Percentiles rank a stretch among this genome's conserved stretches.
phyloP scores from a whole-genome alignment of 2,888 invertebrate species.

The Mesopsocus fuscifrons region DNA sequence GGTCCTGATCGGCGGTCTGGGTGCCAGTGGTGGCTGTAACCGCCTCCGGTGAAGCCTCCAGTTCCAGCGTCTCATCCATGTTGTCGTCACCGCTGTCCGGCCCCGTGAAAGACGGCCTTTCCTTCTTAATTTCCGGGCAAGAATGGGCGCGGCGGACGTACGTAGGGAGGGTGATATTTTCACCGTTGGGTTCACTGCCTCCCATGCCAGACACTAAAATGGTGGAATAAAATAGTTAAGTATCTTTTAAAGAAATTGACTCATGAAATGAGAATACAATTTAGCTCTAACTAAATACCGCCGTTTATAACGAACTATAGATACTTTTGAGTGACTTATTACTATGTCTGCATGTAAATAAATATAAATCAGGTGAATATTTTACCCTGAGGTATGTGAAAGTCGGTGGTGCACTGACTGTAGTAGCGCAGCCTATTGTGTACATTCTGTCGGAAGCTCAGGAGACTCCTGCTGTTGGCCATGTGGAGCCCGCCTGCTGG shows the following conservation, averaged over 20 bases:
- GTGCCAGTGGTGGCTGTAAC: constrained; percentile 21
- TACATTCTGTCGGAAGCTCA: constrained; percentile 34
- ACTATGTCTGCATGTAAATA: too few relatives aligned
- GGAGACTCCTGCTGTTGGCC: constrained; percentile 35
- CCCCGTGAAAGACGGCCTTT: constrained; percentile 14
- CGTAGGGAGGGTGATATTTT: too few relatives aligned
- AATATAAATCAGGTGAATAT: too few relatives aligned
- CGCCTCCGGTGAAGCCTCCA: constrained; percentile 16
- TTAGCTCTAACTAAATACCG: too few relatives aligned
- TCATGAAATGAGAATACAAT: too few relatives aligned
- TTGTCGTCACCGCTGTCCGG: not conserved
- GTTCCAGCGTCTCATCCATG: constrained; percentile 3
- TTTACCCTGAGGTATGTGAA: too few relatives aligned
- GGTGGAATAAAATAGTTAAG: too few relatives aligned
- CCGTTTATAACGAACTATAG: too few relatives aligned
- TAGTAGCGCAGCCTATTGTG: constrained; percentile 35
- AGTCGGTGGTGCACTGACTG: constrained; percentile 32
- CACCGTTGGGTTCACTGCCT: too few relatives aligned
- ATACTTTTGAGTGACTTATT: too few relatives aligned
- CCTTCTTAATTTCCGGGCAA: constrained; percentile 39
- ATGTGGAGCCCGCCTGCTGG: constrained; percentile 39
- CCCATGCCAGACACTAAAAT: too few relatives aligned
- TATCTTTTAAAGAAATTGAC: too few relatives aligned
- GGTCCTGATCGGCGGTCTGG: constrained; percentile 50
- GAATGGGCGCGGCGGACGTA: constrained; percentile 41